Base-by-base conservation (phyloP, 2,888 invertebrate genomes). In the Drosophila koepferae region DNA sequence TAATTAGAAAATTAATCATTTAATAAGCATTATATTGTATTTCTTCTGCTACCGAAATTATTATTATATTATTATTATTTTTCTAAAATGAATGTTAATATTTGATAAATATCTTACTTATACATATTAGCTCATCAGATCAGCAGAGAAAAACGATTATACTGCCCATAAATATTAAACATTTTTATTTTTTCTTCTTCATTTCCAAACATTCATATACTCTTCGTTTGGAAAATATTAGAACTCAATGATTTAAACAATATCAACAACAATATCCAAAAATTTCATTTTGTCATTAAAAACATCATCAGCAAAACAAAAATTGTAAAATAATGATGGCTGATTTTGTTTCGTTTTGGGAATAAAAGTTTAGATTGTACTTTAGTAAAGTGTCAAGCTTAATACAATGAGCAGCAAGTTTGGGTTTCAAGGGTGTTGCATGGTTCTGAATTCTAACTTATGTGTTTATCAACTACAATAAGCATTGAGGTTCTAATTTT, bases 401-500 rank as follows among this genome's bases (percentile, higher is more conserved):
- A 36, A 67, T n/a, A 69, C 41, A 64, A 59, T 59, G 48, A 51
- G 44, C 34, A 46, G 12, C 59, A 55, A 31, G 58, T 40, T 54
- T 14, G 6, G 23, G 0, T 12, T 44, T 48, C 46, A 54, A 55
- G 36, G 16, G 54, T 38, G 14, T 60, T 61, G 41, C 38, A 23
- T 51, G 61, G 46, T 41, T 77, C 62, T 36, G 71, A 68, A 74
- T 31, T 62, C 61, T 72, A 75, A 69, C 72, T 75, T 75, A 77
- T 68, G 41, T 63, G 60, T 60, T 16, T 69, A 70, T 53, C 18
- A 59, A 70, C 53, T 80, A 73, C 71, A 63, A 63, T 74, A 73
- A 72, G 74, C 77, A 73, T 76, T 77, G 65, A 58, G 68, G 74
- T 75, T 49, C 59, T 51, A 61, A 76, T 85, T 76, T 86, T 74